Conservation (phyloP, 2,888 invertebrate species). For the Melinopterus prodromus region DNA sequence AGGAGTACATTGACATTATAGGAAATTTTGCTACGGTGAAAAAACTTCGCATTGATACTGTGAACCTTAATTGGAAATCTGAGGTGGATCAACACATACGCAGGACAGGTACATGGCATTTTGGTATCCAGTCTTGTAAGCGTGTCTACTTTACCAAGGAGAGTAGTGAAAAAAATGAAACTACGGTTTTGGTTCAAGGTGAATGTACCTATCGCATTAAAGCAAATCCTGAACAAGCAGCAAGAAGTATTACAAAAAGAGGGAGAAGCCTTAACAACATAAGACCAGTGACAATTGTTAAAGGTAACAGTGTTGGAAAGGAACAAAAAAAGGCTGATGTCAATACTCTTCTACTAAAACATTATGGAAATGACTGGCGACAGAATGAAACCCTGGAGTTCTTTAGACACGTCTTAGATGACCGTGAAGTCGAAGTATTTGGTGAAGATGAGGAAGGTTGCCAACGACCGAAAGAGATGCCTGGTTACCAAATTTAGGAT, state of each 20-base stretch:
- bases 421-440: too few relatives aligned
- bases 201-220: neutral
- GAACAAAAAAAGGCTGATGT: slow-evolving; percentile 11
- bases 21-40: slow-evolving; percentile 33
- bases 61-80: slow-evolving; percentile 36
- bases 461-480: too few relatives aligned
- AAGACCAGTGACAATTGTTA: neutral
- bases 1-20: slow-evolving; percentile 17
- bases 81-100: slow-evolving; percentile 33
- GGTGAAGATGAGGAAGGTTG: too few relatives aligned
- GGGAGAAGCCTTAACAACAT: slow-evolving; percentile 1
- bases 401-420: too few relatives aligned
- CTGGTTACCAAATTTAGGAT: too few relatives aligned
- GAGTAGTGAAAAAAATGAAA: slow-evolving; percentile 6
- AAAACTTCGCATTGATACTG: slow-evolving; percentile 30
- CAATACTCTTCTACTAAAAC: slow-evolving; percentile 12
- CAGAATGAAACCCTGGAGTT: too few relatives aligned
- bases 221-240: neutral
- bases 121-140: slow-evolving; percentile 14
- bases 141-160: neutral
- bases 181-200: neutral
- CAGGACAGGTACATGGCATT: slow-evolving; percentile 34
- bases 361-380: slow-evolving; percentile 13
- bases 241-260: slow-evolving; percentile 5
- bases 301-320: neutral